Evolutionary conservation across 1,140 invertebrate genomes (phyloP).

Genomic region (Monomorium pharaonis): DNA sequence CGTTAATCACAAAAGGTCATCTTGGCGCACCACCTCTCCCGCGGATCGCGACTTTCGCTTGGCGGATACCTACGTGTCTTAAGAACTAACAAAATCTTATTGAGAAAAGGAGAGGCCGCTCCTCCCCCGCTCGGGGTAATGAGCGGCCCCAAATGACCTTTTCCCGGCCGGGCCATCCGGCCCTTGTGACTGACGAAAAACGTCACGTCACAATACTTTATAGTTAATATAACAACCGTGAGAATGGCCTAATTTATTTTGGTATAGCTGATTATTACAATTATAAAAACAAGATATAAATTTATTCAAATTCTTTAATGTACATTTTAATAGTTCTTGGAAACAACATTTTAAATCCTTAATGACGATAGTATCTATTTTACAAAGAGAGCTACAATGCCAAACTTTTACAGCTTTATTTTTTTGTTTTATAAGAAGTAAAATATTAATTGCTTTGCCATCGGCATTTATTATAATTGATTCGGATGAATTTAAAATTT

Average conservation of each 20-base stretch:
- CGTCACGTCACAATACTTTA: too few relatives aligned
- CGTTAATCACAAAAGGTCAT: too few relatives aligned
- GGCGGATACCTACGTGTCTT: too few relatives aligned
- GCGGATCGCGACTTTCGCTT: too few relatives aligned
- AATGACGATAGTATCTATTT: not conserved
- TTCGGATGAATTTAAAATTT: not conserved
- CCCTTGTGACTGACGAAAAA: too few relatives aligned
- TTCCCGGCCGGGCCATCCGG: too few relatives aligned
- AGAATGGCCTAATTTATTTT: slow-evolving; percentile 22
- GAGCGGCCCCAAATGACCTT: too few relatives aligned
- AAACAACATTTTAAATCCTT: not conserved
- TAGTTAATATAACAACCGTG: not conserved
- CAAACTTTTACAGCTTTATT: not conserved
- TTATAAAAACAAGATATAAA: not conserved
- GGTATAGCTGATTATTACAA: not conserved
- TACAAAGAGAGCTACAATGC: not conserved
- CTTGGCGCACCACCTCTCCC: too few relatives aligned
- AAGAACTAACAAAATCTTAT: too few relatives aligned
- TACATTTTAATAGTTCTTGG: not conserved
- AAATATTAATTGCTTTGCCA: slow-evolving; percentile 1
- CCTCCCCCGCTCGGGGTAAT: too few relatives aligned
- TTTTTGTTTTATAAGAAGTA: not conserved
- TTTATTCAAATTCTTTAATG: not conserved
- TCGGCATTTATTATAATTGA: not conserved
- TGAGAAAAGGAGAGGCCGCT: too few relatives aligned